Evolutionary conservation across 2,113 vertebrate species (phyloP).

Genomic region (Pseudopipra pipra): DNA sequence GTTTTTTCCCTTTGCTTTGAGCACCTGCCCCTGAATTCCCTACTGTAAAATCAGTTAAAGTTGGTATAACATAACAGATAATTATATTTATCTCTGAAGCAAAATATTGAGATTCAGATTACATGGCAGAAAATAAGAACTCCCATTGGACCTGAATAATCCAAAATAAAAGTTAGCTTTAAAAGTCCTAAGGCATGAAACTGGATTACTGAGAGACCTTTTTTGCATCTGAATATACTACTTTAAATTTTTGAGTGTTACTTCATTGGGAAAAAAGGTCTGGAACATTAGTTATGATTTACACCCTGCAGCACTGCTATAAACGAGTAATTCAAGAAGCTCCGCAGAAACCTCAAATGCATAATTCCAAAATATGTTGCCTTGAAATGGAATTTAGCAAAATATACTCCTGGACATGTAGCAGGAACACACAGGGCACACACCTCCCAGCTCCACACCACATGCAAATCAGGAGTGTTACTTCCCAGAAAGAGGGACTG

Average conservation of each 20-base stretch:
- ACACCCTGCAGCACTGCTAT: neutral
- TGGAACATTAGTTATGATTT: neutral
- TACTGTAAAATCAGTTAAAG: neutral
- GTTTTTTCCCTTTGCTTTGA: neutral
- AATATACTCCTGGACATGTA: neutral
- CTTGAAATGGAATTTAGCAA: neutral
- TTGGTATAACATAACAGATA: slow-evolving; percentile 8
- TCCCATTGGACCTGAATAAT: neutral
- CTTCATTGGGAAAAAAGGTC: neutral
- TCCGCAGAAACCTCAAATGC: neutral
- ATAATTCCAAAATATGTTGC: neutral
- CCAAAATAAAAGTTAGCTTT: neutral
- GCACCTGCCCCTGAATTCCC: slow-evolving; percentile 4
- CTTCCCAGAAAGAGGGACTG: neutral
- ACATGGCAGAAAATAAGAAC: neutral
- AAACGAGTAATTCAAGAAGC: neutral
- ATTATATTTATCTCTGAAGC: neutral
- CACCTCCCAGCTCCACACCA: neutral
- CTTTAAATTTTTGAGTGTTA: neutral
- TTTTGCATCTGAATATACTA: neutral
- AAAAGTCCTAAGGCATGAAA: neutral
- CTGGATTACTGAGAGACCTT: neutral
- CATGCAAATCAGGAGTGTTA: neutral
- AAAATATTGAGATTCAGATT: neutral
- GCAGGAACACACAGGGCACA: neutral